Evolutionary conservation across 1,140 invertebrate genomes (phyloP).

Genomic region (Nylanderia fulva): DNA sequence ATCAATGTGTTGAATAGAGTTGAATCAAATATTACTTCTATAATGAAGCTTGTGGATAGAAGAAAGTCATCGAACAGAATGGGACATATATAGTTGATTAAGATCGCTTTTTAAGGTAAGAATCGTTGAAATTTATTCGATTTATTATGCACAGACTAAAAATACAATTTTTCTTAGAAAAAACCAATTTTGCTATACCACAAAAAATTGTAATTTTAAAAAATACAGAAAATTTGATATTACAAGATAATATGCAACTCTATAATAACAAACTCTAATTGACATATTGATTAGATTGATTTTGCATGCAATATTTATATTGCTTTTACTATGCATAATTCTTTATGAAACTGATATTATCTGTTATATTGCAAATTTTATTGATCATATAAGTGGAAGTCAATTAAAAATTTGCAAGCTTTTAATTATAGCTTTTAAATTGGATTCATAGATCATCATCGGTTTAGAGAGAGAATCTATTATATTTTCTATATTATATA

Average conservation of each 20-base stretch:
- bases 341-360: not conserved
- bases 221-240: not conserved
- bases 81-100: no score
- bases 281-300: not conserved
- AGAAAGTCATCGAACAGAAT: no score
- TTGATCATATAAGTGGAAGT: not conserved
- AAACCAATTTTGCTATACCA: not conserved
- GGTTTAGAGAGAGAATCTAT: not conserved
- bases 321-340: not conserved
- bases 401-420: slow-evolving; percentile 51
- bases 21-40: not conserved
- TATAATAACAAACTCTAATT: not conserved
- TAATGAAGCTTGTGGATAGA: no score
- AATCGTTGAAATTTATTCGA: no score
- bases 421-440: slow-evolving; percentile 19
- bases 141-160: no score
- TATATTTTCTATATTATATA: no score
- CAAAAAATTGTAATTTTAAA: not conserved
- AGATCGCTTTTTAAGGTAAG: no score
- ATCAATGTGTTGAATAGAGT: not conserved
- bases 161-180: not conserved
- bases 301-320: not conserved
- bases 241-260: not conserved
- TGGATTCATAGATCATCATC: slow-evolving; percentile 29
- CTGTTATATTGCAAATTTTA: slow-evolving; percentile 7